phyloP scores from a whole-genome alignment of 2,797 vertebrate species.

The Selene dorsalis region DNA sequence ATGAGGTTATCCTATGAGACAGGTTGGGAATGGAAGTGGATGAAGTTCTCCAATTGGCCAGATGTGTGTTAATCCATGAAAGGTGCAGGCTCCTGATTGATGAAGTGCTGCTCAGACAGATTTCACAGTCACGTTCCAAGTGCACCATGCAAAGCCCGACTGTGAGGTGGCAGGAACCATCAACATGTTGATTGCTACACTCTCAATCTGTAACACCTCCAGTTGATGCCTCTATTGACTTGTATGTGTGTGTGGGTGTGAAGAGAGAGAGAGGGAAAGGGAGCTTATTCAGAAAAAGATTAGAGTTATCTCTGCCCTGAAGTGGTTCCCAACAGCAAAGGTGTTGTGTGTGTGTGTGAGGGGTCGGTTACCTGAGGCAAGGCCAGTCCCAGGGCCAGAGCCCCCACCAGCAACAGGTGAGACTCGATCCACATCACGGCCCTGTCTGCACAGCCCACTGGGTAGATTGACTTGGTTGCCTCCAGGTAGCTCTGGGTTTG shows the following conservation, averaged over 20 bases:
- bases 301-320: not conserved
- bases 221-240: slow-evolving; percentile 39
- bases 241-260: not conserved
- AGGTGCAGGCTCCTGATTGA: slow-evolving; percentile 41
- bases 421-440: slow-evolving; percentile 84
- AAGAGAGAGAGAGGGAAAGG: not conserved
- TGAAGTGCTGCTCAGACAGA: slow-evolving; percentile 37
- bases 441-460: slow-evolving; percentile 83
- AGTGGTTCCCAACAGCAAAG: slow-evolving; percentile 3
- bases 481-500: slow-evolving; percentile 79
- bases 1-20: not conserved
- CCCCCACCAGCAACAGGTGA: slow-evolving; percentile 84
- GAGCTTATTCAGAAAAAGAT: slow-evolving; percentile 35
- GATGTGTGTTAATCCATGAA: not conserved
- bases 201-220: slow-evolving; percentile 26
- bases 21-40: not conserved
- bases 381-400: slow-evolving; percentile 81
- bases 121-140: slow-evolving; percentile 12
- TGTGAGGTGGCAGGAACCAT: slow-evolving; percentile 17
- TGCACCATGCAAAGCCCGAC: not conserved
- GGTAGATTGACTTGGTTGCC: slow-evolving; percentile 80
- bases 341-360: not conserved
- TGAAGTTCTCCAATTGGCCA: not conserved
- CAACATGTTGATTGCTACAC: slow-evolving; percentile 50
- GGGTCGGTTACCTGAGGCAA: slow-evolving; percentile 84